phyloP scores from a whole-genome alignment of 2,113 vertebrate genomes.

The Cervus canadensis region DNA sequence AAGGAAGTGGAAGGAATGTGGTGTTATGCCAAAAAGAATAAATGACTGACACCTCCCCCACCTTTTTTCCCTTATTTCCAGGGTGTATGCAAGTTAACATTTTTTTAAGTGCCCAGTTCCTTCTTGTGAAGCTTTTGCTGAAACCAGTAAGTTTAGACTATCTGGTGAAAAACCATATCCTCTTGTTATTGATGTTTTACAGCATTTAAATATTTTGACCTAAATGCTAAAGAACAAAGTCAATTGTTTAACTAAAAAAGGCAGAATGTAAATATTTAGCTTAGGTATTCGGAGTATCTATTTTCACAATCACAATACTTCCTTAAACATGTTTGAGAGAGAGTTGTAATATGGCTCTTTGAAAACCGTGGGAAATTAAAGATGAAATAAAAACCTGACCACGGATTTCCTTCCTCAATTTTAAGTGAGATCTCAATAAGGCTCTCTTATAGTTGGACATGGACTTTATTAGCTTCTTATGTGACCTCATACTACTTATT shows the following conservation, averaged over 20 bases:
- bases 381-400: conserved; percentile 52
- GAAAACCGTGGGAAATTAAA: conserved; percentile 69
- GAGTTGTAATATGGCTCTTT: conserved; percentile 48
- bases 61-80: not conserved
- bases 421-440: not conserved
- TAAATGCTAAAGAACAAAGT: conserved; percentile 69
- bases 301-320: conserved; percentile 55
- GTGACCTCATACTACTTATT: not conserved
- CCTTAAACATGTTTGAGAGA: conserved; percentile 56
- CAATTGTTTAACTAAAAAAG: conserved; percentile 68
- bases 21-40: not conserved
- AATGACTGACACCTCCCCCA: not conserved
- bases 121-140: conserved; percentile 53
- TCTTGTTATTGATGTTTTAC: conserved; percentile 61
- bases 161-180: conserved; percentile 43
- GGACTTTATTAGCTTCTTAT: not conserved
- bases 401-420: conserved; percentile 54
- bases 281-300: conserved; percentile 31
- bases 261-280: conserved; percentile 70
- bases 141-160: conserved; percentile 58
- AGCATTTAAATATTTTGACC: conserved; percentile 65
- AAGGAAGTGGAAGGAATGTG: not conserved
- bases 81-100: not conserved
- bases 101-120: not conserved
- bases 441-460: not conserved